phyloP scores from a whole-genome alignment of 2,797 vertebrate genomes.

The Sciaenops ocellatus region DNA sequence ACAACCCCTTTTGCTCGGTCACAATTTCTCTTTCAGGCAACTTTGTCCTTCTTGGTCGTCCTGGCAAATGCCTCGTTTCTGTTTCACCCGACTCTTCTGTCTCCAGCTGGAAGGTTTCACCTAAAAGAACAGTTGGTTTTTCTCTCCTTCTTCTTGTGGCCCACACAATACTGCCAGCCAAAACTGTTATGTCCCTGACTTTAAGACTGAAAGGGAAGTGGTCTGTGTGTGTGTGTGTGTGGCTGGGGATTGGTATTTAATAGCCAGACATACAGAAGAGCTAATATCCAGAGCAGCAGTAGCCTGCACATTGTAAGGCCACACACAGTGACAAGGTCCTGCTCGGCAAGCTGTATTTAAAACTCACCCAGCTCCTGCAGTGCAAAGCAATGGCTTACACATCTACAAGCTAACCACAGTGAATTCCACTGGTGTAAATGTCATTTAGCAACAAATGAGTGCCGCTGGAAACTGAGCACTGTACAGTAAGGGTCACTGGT shows the following conservation, averaged over 20 bases:
- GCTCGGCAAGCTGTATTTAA: constrained; percentile 67
- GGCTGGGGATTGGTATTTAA: constrained; percentile 78
- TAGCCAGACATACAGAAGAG: constrained; percentile 76
- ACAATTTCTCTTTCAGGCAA: constrained; percentile 52
- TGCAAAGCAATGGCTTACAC: constrained; percentile 57
- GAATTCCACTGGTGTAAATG: constrained; percentile 72
- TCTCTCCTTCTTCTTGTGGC: constrained; percentile 72
- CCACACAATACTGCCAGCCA: constrained; percentile 77
- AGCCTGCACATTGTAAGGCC: constrained; percentile 79
- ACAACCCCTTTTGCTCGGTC: constrained; percentile 47
- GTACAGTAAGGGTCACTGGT: constrained; percentile 62
- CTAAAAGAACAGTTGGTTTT: constrained; percentile 76
- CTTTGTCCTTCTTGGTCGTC: constrained; percentile 49
- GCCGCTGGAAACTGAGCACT: constrained; percentile 58
- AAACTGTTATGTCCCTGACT: constrained; percentile 79
- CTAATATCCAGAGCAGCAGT: constrained; percentile 80
- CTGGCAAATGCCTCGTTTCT: constrained; percentile 67
- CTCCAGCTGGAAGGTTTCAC: constrained; percentile 78
- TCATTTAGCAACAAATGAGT: constrained; percentile 69
- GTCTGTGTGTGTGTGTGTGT: constrained; percentile 67
- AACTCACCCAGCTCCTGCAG: constrained; percentile 59
- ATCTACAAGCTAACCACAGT: constrained; percentile 66
- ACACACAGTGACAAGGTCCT: constrained; percentile 81
- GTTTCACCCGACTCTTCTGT: constrained; percentile 42
- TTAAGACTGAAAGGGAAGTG: constrained; percentile 75